Percentiles rank a stretch among this genome's conserved stretches.
phyloP scores from a whole-genome alignment of 2,888 invertebrate species.

The Amblyjoppa fuscipennis region DNA sequence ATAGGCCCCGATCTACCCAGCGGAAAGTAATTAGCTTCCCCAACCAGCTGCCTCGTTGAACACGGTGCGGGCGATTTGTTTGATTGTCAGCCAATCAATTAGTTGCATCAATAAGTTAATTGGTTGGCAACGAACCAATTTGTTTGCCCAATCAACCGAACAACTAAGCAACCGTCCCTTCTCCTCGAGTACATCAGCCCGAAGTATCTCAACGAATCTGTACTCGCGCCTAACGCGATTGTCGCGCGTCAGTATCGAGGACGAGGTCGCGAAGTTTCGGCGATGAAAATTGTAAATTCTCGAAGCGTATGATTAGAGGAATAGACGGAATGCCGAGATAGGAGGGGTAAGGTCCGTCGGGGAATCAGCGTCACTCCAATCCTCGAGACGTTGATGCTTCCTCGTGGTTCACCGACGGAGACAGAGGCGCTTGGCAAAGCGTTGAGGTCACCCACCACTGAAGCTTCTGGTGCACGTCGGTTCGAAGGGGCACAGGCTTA shows the following conservation, averaged over 20 bases:
- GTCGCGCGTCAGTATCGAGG: not conserved
- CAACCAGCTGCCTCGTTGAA: not conserved
- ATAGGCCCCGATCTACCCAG: not conserved
- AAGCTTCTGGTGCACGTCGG: constrained; percentile 21
- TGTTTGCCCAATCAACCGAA: not conserved
- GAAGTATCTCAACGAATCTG: not conserved
- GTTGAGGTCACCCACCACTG: constrained; percentile 33
- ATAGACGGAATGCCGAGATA: constrained; percentile 28
- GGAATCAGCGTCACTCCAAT: constrained; percentile 63
- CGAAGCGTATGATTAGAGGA: constrained; percentile 32
- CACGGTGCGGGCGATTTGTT: not conserved
- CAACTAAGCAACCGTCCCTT: not conserved
- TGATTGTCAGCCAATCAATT: not conserved
- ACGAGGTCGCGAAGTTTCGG: not conserved
- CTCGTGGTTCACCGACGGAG: constrained; percentile 25
- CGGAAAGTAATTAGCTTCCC: not conserved
- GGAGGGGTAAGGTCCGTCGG: constrained; percentile 38
- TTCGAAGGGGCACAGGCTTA: constrained; percentile 13
- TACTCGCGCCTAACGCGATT: not conserved
- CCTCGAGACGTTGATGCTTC: constrained; percentile 41
- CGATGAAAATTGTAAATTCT: constrained; percentile 20
- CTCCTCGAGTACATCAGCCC: not conserved
- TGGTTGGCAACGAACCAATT: not conserved
- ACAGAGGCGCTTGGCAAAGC: constrained; percentile 23
- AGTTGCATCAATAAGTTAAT: not conserved